Base-by-base conservation (phyloP, 2,113 vertebrate genomes). In the Osmerus mordax region DNA sequence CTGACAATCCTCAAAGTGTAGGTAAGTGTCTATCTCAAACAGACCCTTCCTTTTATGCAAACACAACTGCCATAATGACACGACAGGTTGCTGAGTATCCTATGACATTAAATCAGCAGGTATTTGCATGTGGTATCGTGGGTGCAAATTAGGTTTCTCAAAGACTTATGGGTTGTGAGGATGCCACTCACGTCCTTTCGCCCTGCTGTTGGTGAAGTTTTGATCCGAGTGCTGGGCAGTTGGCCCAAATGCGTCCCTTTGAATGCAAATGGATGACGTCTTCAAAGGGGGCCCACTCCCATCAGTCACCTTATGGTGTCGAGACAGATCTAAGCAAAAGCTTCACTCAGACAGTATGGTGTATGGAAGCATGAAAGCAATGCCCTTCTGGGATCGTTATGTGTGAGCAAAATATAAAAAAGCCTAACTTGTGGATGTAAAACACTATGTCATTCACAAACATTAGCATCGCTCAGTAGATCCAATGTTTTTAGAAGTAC, bases 191-290 rank as follows among this genome's bases (percentile, higher is more conserved):
- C 65, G 53, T 81, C 66, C 21, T 54, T 65, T 55, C 68, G 78
- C 72, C 72, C 69, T 71, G 68, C 67, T 79, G 74, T 76, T 78
- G 74, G 74, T 51, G 58, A 69, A 65, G 75, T 82, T 87, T 78
- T 87, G 78, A 90, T 84, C 81, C 19, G 9, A 78, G 70, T 60
- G 51, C 64, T 68, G 67, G 66, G 69, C 18, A 58, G 65, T 28
- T 28, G 71, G 66, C 62, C 71, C 0, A 12, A 52, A 32, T 56
- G 66, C 16, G 55, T 78, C 69, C 73, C 58, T 80, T 73, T 74
- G 81, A 89, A 89, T 90, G 76, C 77, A 83, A 87, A 89, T 87
- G 70, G 73, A 36, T 21, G 74, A 73, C 32, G 69, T 51, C 76
- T 84, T 87, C 76, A 88, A 85, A 88, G 81, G 74, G 36, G 75